Evolutionary conservation across 2,797 vertebrate species (phyloP).

Genomic region (Philypnodon macrostomus): DNA sequence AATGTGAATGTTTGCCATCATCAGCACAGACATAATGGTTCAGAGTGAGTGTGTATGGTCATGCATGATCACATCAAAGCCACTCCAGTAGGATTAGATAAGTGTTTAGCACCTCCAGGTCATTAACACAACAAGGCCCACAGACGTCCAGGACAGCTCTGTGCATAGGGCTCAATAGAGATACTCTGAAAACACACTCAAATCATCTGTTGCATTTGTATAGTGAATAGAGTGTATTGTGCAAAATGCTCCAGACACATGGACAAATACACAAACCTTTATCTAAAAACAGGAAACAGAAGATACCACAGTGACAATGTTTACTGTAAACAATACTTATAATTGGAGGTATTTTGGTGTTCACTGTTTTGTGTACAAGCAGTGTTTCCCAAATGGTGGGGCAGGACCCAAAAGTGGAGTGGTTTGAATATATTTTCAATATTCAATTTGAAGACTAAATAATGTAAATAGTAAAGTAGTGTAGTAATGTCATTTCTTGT

Average conservation of each 20-base stretch:
- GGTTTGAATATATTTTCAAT: too few species aligned
- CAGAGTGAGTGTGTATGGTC: slow-evolving; percentile 19
- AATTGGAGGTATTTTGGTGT: too few species aligned
- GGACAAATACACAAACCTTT: not conserved
- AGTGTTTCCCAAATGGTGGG: too few species aligned
- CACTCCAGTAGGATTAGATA: slow-evolving; percentile 16
- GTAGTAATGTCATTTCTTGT: too few species aligned
- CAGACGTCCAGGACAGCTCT: slow-evolving; percentile 1
- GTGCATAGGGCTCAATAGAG: not conserved
- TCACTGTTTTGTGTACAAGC: too few species aligned
- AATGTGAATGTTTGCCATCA: slow-evolving; percentile 16
- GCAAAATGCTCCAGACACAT: not conserved
- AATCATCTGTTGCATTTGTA: not conserved
- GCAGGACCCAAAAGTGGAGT: too few species aligned
- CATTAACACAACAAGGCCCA: slow-evolving; percentile 56
- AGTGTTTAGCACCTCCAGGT: slow-evolving; percentile 24
- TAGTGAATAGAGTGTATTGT: not conserved
- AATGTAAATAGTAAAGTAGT: too few species aligned
- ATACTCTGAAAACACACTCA: not conserved
- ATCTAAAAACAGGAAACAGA: too few species aligned
- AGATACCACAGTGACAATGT: too few species aligned
- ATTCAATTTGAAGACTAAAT: too few species aligned
- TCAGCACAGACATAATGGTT: slow-evolving; percentile 21
- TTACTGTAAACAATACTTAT: too few species aligned
- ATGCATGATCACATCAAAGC: slow-evolving; percentile 26